Evolutionary conservation across 2,797 vertebrate genomes (phyloP).

Genomic region (Eulemur mongoz): DNA sequence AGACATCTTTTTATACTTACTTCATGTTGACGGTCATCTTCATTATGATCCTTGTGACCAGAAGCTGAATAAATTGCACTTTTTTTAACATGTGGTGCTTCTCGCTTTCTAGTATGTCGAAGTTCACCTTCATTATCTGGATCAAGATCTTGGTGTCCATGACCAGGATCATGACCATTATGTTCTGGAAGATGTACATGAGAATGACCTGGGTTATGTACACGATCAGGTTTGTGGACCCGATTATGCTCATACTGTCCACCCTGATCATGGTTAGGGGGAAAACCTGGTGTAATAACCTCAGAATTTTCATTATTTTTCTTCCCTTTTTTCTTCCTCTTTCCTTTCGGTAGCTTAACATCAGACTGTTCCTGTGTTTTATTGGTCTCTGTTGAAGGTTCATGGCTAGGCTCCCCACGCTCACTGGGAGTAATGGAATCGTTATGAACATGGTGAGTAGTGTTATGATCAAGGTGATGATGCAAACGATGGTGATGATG

Average conservation of each 20-base stretch:
- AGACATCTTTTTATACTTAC: slow-evolving; percentile 82
- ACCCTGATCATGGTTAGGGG: slow-evolving; percentile 66
- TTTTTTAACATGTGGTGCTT: slow-evolving; percentile 86
- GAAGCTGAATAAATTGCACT: slow-evolving; percentile 65
- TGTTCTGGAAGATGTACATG: slow-evolving; percentile 78
- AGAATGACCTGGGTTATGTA: slow-evolving; percentile 77
- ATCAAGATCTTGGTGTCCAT: slow-evolving; percentile 77
- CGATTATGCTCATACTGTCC: slow-evolving; percentile 84
- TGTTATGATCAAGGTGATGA: slow-evolving; percentile 82
- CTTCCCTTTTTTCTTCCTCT: slow-evolving; percentile 84
- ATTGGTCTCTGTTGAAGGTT: slow-evolving; percentile 84
- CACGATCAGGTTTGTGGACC: slow-evolving; percentile 83
- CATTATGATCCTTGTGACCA: slow-evolving; percentile 80
- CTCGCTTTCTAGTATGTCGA: slow-evolving; percentile 88
- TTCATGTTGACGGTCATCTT: slow-evolving; percentile 88
- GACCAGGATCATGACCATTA: slow-evolving; percentile 71
- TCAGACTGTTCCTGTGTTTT: slow-evolving; percentile 85
- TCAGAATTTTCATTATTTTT: slow-evolving; percentile 80
- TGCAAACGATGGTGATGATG: slow-evolving; percentile 81
- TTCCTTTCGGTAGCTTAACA: slow-evolving; percentile 82
- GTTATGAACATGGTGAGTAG: slow-evolving; percentile 80
- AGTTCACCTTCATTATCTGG: slow-evolving; percentile 76
- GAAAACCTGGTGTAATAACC: slow-evolving; percentile 78
- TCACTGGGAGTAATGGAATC: slow-evolving; percentile 76
- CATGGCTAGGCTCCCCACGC: slow-evolving; percentile 80